These are phyloP conservation scores for Aviceda cuculoides DNA, from an alignment of 2,797 vertebrate genomes.

Conservation along the genomic window DNA sequence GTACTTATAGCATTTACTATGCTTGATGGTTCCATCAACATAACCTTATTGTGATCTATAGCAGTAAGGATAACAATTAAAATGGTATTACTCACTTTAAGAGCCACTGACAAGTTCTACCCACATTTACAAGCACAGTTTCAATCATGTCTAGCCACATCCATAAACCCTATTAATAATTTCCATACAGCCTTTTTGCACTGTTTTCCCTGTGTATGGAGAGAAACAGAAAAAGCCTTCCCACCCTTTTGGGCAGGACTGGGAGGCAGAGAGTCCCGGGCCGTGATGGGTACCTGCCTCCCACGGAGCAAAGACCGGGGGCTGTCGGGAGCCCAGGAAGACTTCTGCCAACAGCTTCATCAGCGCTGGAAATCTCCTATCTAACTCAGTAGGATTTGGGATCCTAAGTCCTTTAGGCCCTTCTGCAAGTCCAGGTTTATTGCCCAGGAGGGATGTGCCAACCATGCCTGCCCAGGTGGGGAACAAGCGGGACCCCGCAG, in stretches of 20 bases:
- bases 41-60: constrained; percentile 42
- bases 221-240: neutral
- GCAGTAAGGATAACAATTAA: constrained; percentile 19
- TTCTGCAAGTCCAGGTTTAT: neutral
- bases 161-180: neutral
- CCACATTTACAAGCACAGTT: neutral
- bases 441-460: neutral
- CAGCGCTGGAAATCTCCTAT: rapidly evolving
- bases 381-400: neutral
- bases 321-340: neutral
- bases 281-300: neutral
- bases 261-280: neutral
- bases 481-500: rapidly evolving
- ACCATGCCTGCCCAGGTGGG: neutral
- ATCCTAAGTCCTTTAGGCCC: neutral
- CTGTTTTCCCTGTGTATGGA: neutral
- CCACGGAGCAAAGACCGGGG: rapidly evolving
- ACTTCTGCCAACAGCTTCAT: neutral
- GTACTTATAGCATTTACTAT: constrained; percentile 28
- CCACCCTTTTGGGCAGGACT: neutral
- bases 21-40: constrained; percentile 35
- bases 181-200: neutral
- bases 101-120: neutral
- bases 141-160: neutral
- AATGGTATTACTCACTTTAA: constrained; percentile 35